Base-by-base conservation (phyloP, 2,888 invertebrate species). In the Luperina testacea region DNA sequence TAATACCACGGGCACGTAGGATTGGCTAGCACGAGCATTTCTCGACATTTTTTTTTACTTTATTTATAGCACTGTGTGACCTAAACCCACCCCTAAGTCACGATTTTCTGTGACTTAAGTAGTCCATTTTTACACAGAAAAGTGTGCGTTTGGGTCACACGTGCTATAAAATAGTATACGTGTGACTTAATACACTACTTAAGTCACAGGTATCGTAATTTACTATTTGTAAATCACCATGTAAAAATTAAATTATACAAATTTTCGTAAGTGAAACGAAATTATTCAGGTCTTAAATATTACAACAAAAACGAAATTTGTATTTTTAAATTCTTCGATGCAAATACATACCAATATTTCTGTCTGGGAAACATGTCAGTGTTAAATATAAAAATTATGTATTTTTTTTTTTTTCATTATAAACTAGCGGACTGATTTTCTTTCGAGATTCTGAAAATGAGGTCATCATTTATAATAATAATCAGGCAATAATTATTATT, bases 391-490 rank as follows among this genome's bases (percentile, higher is more conserved):
- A 94, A 94, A 94, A 94, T 94, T 93, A 93, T 93, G 91, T 92
- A 78, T 65, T 86, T 89, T 92, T 80, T 65, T 86, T 89, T 92
- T 93, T 92, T 84, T 90, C 87, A 90, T 93, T 94, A 94, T 90
- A 89, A 93, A 89, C 96, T 96, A 96, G 93, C 96, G 96, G 96
- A 96, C 96, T 96, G 96, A 92, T 94, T 94, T 92, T 92, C 85
- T 90, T 92, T 94, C 92, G 96, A 96, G 96, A 96, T 95, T 94
- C 91, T 93, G 92, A 83, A 92, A 94, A 92, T 94, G 95, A 95
- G 94, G 95, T 94, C 78, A 90, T 91, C 88, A 90, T 93, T 93
- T 92, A 87, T 86, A 83, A 90, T 75, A 87, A 87, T 88, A 88
- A 84, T 89, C 85, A 90, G 87, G 83, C 88, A 88, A 88, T 90